Base-by-base conservation (phyloP, 2,888 invertebrate genomes). In the Latheticus oryzae region DNA sequence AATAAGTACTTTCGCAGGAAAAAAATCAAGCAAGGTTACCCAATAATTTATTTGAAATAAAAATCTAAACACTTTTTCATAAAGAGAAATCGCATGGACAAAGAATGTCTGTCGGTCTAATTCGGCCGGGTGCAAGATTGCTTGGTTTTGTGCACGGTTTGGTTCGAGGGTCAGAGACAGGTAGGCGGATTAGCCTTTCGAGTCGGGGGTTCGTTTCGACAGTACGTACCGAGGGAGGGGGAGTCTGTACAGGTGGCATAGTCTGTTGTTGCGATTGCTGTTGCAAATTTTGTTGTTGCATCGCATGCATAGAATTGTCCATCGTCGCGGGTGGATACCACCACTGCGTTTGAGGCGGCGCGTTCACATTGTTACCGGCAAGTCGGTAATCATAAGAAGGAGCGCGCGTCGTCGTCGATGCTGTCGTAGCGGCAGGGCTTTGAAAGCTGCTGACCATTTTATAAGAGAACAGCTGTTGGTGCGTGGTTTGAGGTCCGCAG, bases 361-460 rank as follows among this genome's bases (percentile, higher is more conserved):
- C 68, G 69, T 73, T 71, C 50, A 73, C 72, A 64, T 70, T 69
- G 76, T 84, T 69, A 78, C 80, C 79, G 80, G 84, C 85, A 73
- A 89, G 80, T 76, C 89, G 87, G 78, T 90, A 90, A 78, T 90
- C 90, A 78, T 89, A 28, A 19, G 21, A 5, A 9, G 28, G 5
- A 5, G 79, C 80, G 60, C 76, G 74, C 62, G 77, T 83, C 69
- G 86, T 83, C 79, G 83, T 86, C 81, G 80, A 84, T 74, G 81
- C 83, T 80, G 84, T 84, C 75, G 84, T 87, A 79, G 85, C 87
- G 80, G 84, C 82, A 71, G 86, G 85, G 78, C 85, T 86, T 72
- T 90, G 86, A 83, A 91, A 91, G 78, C 89, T 89, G 78, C 89
- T 88, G 73, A 90, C 88, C 90, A 92, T 91, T 84, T 91, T 92